Evolutionary conservation across 2,888 invertebrate genomes (phyloP), one percentile per base, ranked within the genome.

Genomic region (Melanchra persicariae): DNA sequence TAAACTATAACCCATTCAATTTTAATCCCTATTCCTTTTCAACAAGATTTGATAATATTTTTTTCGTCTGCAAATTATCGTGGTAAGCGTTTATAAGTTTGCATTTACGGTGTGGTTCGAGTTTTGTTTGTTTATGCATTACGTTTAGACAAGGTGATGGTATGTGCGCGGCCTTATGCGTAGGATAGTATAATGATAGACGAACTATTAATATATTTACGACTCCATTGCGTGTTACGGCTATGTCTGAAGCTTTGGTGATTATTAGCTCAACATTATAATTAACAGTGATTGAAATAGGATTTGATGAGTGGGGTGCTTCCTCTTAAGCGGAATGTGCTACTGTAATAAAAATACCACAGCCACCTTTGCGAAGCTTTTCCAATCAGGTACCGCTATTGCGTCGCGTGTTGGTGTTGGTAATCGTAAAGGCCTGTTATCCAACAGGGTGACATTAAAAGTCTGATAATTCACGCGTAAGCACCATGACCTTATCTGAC

Each of bases 91-190:
- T 89, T 89, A 89, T 89, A 88, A 90, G 89, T 90, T 86, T 88
- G 89, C 87, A 88, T 90, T 91, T 91, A 91, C 87, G 89, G 77
- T 81, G 86, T 87, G 87, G 88, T 89, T 84, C 79, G 64, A 62
- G 87, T 90, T 92, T 92, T 91, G 90, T 91, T 85, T 85, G 83
- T 83, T 91, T 90, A 87, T 86, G 73, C 74, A 81, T 84, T 83
- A 74, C 83, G 77, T 80, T 79, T 83, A 80, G 81, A 83, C 82
- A 54, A 65, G 70, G 77, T 74, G 74, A 81, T 85, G 77, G 65
- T 74, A 54, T 78, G 57, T 74, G 72, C 45, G 30, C 52, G 59
- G 54, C 49, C 24, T 71, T 79, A 70, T 59, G 73, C 58, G 62
- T 66, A 30, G 47, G n/a, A 51, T 65, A 75, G 49, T 54, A 40